Percentiles rank a stretch among this genome's conserved stretches.
Conservation (phyloP, 2,888 invertebrate genomes). For the Microdon myrmicae region DNA sequence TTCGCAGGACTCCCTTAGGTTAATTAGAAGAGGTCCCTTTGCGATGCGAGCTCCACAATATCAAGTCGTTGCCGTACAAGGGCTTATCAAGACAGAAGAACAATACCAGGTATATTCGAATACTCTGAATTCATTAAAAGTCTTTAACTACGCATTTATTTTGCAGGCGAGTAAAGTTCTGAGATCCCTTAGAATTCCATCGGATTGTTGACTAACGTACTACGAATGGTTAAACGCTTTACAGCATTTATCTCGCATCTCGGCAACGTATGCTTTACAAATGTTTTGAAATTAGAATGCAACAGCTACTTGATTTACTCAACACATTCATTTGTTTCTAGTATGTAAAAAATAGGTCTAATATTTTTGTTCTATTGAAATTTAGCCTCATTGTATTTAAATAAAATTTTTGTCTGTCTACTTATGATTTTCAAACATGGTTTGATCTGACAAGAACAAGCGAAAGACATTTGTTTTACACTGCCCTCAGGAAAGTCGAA, state of each 20-base stretch:
- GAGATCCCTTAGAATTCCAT: slow-evolving; percentile 78
- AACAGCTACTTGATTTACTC: too few species aligned
- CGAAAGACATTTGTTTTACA: too few species aligned
- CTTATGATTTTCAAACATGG: too few species aligned
- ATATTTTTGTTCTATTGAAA: too few species aligned
- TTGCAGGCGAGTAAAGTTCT: slow-evolving; percentile 83
- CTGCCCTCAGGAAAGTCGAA: too few species aligned
- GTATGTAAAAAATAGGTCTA: too few species aligned
- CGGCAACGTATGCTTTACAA: slow-evolving; percentile 38
- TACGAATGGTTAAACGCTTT: slow-evolving; percentile 28
- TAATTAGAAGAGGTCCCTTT: slow-evolving; percentile 78
- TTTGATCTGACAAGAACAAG: too few species aligned
- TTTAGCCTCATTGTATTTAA: too few species aligned
- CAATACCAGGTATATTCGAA: slow-evolving; percentile 75
- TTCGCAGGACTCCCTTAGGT: slow-evolving; percentile 70
- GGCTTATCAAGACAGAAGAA: slow-evolving; percentile 76
- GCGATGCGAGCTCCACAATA: slow-evolving; percentile 87
- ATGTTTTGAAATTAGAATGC: too few species aligned
- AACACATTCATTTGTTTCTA: too few species aligned
- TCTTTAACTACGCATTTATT: slow-evolving; percentile 44
- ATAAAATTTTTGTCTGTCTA: too few species aligned
- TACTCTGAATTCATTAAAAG: background rate
- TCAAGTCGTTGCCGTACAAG: slow-evolving; percentile 84
- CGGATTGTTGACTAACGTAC: slow-evolving; percentile 72
- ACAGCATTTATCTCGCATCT: slow-evolving; percentile 34